These are phyloP conservation scores for Percopsis transmontana DNA, from an alignment of 2,113 vertebrate genomes.

Conservation along the genomic window DNA sequence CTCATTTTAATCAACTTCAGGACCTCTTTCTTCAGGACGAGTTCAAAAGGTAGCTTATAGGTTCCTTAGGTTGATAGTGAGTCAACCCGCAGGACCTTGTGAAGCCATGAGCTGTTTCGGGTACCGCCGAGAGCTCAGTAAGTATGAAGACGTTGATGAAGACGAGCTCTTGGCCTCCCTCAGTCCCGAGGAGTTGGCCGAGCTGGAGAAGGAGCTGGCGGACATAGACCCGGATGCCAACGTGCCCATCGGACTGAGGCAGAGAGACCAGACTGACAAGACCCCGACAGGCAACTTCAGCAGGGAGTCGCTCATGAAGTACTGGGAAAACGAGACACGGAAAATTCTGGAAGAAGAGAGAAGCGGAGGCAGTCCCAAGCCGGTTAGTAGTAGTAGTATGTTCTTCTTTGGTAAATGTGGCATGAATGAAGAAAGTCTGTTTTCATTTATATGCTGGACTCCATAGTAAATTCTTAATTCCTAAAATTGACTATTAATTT, in stretches of 20 bases:
- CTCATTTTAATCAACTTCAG: too few species aligned
- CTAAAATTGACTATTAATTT: too few species aligned
- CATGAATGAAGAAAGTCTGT: constrained; percentile 2
- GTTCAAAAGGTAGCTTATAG: background rate
- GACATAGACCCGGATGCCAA: constrained; percentile 91
- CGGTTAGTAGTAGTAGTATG: constrained; percentile 62
- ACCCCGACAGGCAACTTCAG: constrained; percentile 94
- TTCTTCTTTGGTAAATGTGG: constrained; percentile 19
- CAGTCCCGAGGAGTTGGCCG: constrained; percentile 90
- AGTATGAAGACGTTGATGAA: constrained; percentile 98
- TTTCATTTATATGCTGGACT: constrained; percentile 6
- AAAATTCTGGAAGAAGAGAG: constrained; percentile 92
- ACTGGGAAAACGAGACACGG: constrained; percentile 95
- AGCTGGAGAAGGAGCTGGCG: constrained; percentile 90
- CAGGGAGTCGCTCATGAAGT: constrained; percentile 91
- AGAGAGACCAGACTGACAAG: constrained; percentile 94
- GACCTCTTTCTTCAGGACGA: too few species aligned
- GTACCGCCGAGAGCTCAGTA: constrained; percentile 94
- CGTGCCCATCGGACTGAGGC: constrained; percentile 90
- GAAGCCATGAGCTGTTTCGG: constrained; percentile 91
- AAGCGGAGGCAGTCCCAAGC: constrained; percentile 61
- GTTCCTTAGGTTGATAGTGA: background rate
- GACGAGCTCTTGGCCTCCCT: constrained; percentile 95
- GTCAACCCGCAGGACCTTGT: background rate
- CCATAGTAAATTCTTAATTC: too few species aligned